phyloP scores from a whole-genome alignment of 1,140 invertebrate species.

The Tetragnatha versicolor region DNA sequence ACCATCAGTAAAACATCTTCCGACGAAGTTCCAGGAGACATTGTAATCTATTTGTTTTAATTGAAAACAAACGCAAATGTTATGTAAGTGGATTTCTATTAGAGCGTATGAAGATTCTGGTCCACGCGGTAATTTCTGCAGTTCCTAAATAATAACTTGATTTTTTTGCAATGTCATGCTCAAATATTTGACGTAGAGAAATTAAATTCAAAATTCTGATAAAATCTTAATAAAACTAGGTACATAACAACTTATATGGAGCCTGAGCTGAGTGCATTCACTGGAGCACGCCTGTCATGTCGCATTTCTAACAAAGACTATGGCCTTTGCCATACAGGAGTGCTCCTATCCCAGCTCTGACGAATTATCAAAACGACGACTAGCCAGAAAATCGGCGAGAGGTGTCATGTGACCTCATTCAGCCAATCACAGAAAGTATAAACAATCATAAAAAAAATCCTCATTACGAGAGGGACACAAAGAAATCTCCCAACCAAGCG shows the following conservation, averaged over 20 bases:
- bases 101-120: too few species aligned
- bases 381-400: constrained; percentile 25
- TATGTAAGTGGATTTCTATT: too few species aligned
- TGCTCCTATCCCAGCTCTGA: constrained; percentile 46
- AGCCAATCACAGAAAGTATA: background rate
- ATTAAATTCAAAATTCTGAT: too few species aligned
- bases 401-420: constrained; percentile 17
- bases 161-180: too few species aligned
- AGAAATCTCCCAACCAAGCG: too few species aligned
- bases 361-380: constrained; percentile 20
- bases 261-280: too few species aligned
- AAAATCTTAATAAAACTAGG: too few species aligned
- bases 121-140: too few species aligned
- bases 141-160: too few species aligned
- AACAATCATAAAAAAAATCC: background rate
- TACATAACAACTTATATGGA: too few species aligned
- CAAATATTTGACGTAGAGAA: too few species aligned
- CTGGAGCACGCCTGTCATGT: constrained; percentile 43
- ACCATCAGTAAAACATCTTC: constrained; percentile 95
- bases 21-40: constrained; percentile 56
- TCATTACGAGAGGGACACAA: background rate
- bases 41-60: background rate
- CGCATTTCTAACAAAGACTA: constrained; percentile 47
- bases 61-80: too few species aligned
- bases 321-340: constrained; percentile 26